phyloP scores from a whole-genome alignment of 2,888 invertebrate species.

The Orthosia gracilis region DNA sequence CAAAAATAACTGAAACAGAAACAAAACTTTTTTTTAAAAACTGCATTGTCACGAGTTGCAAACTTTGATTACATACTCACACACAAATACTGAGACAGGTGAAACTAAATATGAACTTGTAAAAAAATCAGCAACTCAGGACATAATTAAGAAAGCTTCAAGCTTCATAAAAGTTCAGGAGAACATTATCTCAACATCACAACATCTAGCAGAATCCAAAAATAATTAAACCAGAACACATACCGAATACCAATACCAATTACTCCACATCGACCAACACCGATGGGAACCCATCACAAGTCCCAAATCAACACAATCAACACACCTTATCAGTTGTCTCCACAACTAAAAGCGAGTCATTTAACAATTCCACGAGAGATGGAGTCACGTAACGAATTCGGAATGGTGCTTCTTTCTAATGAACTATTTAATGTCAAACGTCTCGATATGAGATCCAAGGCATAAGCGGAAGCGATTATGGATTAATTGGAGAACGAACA shows the following conservation, averaged over 20 bases:
- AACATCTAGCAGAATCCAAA: neutral
- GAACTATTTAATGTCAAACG: slow-evolving; percentile 88
- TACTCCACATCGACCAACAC: slow-evolving; percentile 4
- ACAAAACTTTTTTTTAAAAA: no score
- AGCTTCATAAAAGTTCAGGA: neutral
- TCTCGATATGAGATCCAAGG: slow-evolving; percentile 58
- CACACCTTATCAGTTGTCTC: slow-evolving; percentile 72
- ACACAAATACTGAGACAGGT: no score
- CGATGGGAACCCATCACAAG: slow-evolving; percentile 24
- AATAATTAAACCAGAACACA: neutral
- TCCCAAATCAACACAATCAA: slow-evolving; percentile 33
- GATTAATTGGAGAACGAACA: neutral
- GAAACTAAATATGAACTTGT: no score
- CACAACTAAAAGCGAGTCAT: slow-evolving; percentile 75
- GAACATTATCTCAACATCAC: neutral
- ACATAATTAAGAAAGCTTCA: neutral
- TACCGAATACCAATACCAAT: slow-evolving; percentile 11
- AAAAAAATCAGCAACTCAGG: neutral
- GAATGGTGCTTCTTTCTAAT: slow-evolving; percentile 87
- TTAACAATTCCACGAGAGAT: slow-evolving; percentile 81
- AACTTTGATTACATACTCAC: no score
- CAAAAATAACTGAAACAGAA: no score
- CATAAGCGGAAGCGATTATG: slow-evolving; percentile 68
- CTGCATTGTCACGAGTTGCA: no score
- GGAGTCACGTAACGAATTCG: slow-evolving; percentile 88